phyloP scores from a whole-genome alignment of 2,797 vertebrate species.

The Rhinatrema bivittatum region DNA sequence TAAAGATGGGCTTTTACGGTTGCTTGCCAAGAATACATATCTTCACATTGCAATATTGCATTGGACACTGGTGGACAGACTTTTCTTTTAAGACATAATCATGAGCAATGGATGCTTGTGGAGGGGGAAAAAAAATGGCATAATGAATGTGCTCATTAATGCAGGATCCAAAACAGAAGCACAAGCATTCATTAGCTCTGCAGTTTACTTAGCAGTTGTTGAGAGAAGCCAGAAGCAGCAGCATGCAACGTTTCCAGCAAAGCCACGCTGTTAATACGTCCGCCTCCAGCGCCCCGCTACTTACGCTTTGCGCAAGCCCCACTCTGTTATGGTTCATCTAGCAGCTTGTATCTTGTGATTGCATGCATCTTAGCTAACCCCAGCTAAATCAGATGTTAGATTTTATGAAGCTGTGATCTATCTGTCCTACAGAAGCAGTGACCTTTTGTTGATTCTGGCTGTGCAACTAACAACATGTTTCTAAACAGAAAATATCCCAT shows the following conservation, averaged over 20 bases:
- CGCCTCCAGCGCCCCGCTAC: not conserved
- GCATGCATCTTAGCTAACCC: not conserved
- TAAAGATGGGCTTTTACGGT: no score
- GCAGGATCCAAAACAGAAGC: not conserved
- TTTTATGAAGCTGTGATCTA: not conserved
- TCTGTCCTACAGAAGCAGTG: not conserved
- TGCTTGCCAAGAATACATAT: no score
- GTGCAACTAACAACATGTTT: no score
- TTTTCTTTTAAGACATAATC: not conserved
- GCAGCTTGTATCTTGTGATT: not conserved
- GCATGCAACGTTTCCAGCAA: conserved; percentile 22
- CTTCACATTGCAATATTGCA: no score
- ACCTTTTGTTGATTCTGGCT: no score
- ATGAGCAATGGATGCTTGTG: not conserved
- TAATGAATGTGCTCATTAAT: not conserved
- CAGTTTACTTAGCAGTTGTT: not conserved
- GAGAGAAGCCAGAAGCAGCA: conserved; percentile 12
- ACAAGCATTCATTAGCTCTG: conserved; percentile 1
- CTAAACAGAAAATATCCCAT: no score
- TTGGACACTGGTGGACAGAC: not conserved
- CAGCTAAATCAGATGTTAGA: not conserved
- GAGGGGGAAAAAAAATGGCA: conserved; percentile 5
- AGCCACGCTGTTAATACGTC: conserved; percentile 1
- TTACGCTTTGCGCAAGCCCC: not conserved
- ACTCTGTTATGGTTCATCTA: not conserved